Base-by-base conservation (phyloP, 2,888 invertebrate species). In the Diarsia dahlii region DNA sequence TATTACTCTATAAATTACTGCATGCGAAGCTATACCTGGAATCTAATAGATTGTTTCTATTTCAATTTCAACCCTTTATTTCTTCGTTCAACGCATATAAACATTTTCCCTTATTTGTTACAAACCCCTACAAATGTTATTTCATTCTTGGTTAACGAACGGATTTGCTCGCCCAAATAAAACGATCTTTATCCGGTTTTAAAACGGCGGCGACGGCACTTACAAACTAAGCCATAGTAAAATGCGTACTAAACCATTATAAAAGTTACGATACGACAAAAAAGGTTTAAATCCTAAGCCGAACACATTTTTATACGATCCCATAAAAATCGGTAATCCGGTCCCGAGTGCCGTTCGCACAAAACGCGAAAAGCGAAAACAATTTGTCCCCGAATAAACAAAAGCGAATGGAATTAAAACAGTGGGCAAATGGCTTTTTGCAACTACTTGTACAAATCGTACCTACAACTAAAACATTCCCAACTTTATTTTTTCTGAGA, bases 271-370 rank as follows among this genome's bases (percentile, higher is more conserved):
- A 78, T 70, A 71, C 82, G 78, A 63, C 80, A 80, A 78, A 80
- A 82, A 83, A 83, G 84, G 79, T 83, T 80, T 84, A 83, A 80
- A 78, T 71, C 79, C 79, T 64, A 79, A 80, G 79, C 79, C 58
- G 54, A 71, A 79, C 84, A 80, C 68, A 80, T 84, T 79, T 81
- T 79, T 84, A 84, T 84, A 66, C 81, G 74, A 84, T 74, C 81
- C 74, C 74, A 84, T 81, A 81, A 80, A 80, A 80, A 81, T 84
- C 68, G 50, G 81, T 84, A 84, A 81, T 84, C 81, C 84, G 64
- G 81, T 50, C 34, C 39, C 58, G 66, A 63, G 45, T 54, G 66
- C 72, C 45, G 69, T 28, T 62, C 46, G 50, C 70, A 67, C 80
- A 84, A 73, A 84, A 82, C 72, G 65, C 69, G 62, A 81, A 85